Percentiles rank a stretch among this genome's conserved stretches.
These are phyloP conservation scores for Myodes glareolus DNA, from an alignment of 2,113 vertebrate species.

Conservation along the genomic window DNA sequence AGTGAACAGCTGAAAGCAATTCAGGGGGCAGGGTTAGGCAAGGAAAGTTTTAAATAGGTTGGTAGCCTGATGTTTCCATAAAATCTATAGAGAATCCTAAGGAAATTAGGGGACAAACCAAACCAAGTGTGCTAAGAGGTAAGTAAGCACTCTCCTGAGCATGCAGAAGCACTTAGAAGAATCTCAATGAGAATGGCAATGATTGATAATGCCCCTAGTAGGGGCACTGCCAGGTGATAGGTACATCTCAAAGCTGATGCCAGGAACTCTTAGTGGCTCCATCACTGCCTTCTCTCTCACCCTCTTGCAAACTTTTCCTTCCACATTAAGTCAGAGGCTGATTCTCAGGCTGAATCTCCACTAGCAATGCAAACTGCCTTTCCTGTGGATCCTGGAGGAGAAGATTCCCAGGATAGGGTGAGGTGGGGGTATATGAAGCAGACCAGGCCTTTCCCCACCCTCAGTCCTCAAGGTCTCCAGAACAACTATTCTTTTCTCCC, in stretches of 20 bases:
- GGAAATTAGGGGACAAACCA: background rate
- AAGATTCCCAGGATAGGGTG: fast-evolving
- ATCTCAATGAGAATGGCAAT: background rate
- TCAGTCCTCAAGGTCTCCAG: background rate
- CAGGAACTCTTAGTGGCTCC: no score
- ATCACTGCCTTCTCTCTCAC: background rate
- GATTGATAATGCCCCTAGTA: background rate
- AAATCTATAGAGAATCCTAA: background rate
- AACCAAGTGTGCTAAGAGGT: background rate
- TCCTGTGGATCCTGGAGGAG: background rate
- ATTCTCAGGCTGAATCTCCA: background rate
- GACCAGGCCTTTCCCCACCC: background rate
- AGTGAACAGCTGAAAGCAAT: conserved; percentile 28
- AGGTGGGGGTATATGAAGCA: no score
- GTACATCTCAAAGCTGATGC: background rate
- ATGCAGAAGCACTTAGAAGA: background rate
- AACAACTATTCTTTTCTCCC: background rate
- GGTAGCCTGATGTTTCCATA: conserved; percentile 21
- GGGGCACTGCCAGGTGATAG: fast-evolving
- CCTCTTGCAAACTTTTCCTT: background rate
- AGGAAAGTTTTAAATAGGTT: conserved; percentile 43
- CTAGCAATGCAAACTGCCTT: background rate
- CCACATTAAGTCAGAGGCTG: background rate
- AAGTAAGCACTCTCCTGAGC: background rate
- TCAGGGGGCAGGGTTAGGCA: background rate